These are phyloP conservation scores for Ceratosolen solmsi DNA, from an alignment of 1,140 invertebrate genomes.

Conservation along the genomic window DNA sequence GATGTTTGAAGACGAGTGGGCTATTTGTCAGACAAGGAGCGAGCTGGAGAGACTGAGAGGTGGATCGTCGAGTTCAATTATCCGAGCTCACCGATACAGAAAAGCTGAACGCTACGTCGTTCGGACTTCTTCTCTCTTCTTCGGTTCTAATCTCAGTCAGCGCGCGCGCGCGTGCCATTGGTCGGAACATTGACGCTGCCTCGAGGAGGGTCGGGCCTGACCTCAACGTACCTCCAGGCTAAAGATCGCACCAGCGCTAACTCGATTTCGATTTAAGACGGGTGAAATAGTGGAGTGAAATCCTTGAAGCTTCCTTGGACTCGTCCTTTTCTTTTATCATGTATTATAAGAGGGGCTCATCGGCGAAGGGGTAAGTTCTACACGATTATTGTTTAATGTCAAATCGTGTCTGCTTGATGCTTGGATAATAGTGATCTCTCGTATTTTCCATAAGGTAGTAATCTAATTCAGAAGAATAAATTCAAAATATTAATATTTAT, in stretches of 20 bases:
- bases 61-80: conserved; percentile 53
- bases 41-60: not conserved
- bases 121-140: not conserved
- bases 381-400: too few relatives aligned
- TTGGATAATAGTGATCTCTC: too few relatives aligned
- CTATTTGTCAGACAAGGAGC: not conserved
- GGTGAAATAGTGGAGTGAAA: not conserved
- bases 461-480: too few relatives aligned
- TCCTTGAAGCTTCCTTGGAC: too few relatives aligned
- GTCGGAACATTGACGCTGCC: not conserved
- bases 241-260: conserved; percentile 16
- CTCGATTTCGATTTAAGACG: conserved; percentile 35
- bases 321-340: not conserved
- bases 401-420: too few relatives aligned
- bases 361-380: too few relatives aligned
- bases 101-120: conserved; percentile 19
- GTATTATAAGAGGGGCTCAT: too few relatives aligned
- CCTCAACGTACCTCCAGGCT: not conserved
- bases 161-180: not conserved
- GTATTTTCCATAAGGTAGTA: too few relatives aligned
- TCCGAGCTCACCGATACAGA: conserved; percentile 52
- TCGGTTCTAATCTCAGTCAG: not conserved
- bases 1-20: not conserved
- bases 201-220: not conserved
- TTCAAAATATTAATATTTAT: too few relatives aligned